A percentile compares a stretch with the other conserved stretches of the same genome.
phyloP scores from a whole-genome alignment of 2,113 vertebrate genomes.

The Uria aalge region DNA sequence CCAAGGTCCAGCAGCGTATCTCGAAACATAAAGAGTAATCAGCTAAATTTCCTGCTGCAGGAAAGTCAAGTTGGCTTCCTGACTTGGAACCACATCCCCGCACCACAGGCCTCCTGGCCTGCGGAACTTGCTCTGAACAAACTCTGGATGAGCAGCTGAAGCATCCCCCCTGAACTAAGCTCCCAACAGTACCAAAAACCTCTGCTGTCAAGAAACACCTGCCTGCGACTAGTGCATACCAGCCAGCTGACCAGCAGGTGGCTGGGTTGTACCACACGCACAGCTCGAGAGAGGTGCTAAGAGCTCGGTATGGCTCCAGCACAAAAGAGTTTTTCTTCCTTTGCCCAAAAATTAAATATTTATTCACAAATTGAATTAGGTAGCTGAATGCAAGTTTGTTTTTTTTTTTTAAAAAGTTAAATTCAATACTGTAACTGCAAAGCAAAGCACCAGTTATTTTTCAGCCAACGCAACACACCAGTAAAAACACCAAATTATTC shows the following conservation, averaged over 20 bases:
- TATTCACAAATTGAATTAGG: not conserved
- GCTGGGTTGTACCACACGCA: not conserved
- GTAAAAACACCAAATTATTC: not conserved
- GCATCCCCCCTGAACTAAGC: not conserved
- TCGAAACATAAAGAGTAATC: not conserved
- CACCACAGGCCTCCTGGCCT: not conserved
- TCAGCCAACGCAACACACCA: not conserved
- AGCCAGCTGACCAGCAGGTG: not conserved
- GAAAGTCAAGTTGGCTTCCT: not conserved
- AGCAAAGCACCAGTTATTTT: not conserved
- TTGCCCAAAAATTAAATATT: not conserved
- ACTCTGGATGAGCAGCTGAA: fast-evolving
- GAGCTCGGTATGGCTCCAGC: fast-evolving
- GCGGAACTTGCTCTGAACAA: not conserved
- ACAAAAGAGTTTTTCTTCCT: not conserved
- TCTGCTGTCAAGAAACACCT: not conserved
- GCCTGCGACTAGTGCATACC: not conserved
- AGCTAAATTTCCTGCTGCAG: not conserved
- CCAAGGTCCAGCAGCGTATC: not conserved
- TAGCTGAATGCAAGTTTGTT: not conserved
- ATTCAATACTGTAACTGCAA: not conserved
- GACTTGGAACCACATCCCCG: not conserved
- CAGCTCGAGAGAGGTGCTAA: not conserved
- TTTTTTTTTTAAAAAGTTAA: not conserved
- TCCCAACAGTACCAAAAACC: not conserved